Base-by-base conservation (phyloP, 2,888 invertebrate species). In the Acronicta aceris region DNA sequence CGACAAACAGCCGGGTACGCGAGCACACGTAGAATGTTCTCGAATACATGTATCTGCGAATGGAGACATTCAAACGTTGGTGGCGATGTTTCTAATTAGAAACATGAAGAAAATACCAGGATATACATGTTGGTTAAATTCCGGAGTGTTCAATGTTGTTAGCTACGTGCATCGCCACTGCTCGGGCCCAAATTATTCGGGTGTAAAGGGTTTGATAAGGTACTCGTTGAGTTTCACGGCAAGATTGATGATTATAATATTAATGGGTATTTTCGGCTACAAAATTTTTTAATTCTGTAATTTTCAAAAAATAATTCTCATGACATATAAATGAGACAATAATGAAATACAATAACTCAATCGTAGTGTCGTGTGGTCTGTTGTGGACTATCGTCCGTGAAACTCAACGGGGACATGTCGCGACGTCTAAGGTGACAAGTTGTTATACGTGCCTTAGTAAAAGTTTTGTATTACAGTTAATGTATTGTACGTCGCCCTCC, bases 391-490 rank as follows among this genome's bases (percentile, higher is more conserved):
- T 38, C 17, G 41, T 45, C 59, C 59, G 73, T 76, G 72, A 63
- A 64, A 69, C 65, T 79, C 74, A 6, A 17, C 38, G 27, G 41
- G 62, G 72, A 59, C 56, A 59, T 72, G 69, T 67, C 68, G 69
- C 74, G 65, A 51, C 64, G 49, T 61, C 71, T 79, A 79, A 81
- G 81, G 81, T 81, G 73, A 79, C 75, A 76, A 86, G 84, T 83
- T 85, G 84, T 81, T 78, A 83, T 85, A 84, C 86, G 92, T 92
- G 92, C 92, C 92, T 92, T 92, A 92, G 88, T 86, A 85, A 81
- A n/a, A 72, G 76, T 84, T 82, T 84, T 86, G 82, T 83, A 84
- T 81, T 81, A 81, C 74, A 71, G 71, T 79, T 62, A 74, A 74
- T 76, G 75, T 79, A 77, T 76, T 74, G 75, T 79, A 74, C 80